Base-by-base conservation (phyloP, 2,888 invertebrate genomes). In the Microdon myrmicae region DNA sequence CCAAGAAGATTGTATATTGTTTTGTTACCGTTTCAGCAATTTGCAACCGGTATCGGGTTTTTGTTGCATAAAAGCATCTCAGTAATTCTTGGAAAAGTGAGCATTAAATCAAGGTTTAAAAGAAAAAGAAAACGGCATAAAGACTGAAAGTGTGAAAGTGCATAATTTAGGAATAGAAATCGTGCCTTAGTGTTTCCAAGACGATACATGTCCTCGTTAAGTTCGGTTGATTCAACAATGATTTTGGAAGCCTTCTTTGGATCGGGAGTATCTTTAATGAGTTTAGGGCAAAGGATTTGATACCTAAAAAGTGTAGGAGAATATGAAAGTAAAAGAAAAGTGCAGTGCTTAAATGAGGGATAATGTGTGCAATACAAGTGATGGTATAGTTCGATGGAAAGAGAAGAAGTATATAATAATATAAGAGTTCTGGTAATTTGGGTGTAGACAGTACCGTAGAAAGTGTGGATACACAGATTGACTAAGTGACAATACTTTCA, bases 161-260 rank as follows among this genome's bases (percentile, higher is more conserved):
- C 14, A 22, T 20, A 38, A n/a, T n/a, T n/a, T n/a, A 35, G 17
- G 20, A 10, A 38, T 38, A 35, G 32, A 31, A 70, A 74, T 88
- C 92, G 88, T 90, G 96, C 96, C 92, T 98, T 98, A 83, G 96
- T 97, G 84, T 93, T 92, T 86, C 98, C 98, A 82, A 96, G 87
- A 86, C 96, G 92, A 85, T 90, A 98, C 78, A 92, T 89, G 82
- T 96, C 96, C 71, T 87, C 83, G 81, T 91, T 93, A 82, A 99
- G 87, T 78, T 88, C 88, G 71, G 90, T 87, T 69, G 87, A 83
- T 54, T 91, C 90, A 85, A 94, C 86, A 82, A 96, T 88, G 76
- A 88, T 82, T 79, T 85, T 87, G 68, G 93, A 92, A 77, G 87
- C 85, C 82, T 94, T 91, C 86, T 90, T 90, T 78, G 88, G 87